These are phyloP conservation scores for Ceyx melanurus DNA, from an alignment of 2,113 vertebrate species.

Conservation along the genomic window DNA sequence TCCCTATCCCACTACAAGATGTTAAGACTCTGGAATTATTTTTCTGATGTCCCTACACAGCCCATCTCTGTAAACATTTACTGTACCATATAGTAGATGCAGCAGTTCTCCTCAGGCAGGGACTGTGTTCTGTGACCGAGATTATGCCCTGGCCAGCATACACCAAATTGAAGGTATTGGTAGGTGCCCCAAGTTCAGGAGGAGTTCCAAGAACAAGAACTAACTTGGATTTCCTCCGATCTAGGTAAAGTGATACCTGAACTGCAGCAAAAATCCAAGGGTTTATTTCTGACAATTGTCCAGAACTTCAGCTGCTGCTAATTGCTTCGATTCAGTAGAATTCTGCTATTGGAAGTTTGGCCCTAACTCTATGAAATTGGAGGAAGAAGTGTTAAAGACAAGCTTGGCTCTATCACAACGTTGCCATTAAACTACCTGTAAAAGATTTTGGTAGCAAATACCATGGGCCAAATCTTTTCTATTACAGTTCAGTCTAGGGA, in stretches of 20 bases:
- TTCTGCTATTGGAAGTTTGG: background rate
- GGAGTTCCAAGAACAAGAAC: background rate
- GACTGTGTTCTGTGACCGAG: background rate
- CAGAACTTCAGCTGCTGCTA: background rate
- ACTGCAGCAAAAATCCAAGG: background rate
- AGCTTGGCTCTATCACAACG: background rate
- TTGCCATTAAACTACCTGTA: constrained; percentile 20
- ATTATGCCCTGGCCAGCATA: background rate
- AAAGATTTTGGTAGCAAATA: constrained; percentile 1
- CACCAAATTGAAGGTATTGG: background rate
- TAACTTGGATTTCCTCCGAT: background rate
- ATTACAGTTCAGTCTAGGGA: background rate
- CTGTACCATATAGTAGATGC: background rate
- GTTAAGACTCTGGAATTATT: background rate
- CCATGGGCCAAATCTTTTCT: background rate
- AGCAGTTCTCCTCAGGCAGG: background rate
- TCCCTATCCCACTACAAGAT: background rate
- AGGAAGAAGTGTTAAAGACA: background rate
- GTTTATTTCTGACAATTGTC: background rate
- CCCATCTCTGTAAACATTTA: background rate
- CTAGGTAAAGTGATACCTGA: background rate
- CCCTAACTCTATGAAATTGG: background rate
- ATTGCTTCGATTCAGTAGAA: background rate
- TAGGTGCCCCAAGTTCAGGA: background rate
- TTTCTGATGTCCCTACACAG: background rate